Evolutionary conservation across 23 tunicate species (phyloP).

Genomic region (Botrylloides violaceus): DNA sequence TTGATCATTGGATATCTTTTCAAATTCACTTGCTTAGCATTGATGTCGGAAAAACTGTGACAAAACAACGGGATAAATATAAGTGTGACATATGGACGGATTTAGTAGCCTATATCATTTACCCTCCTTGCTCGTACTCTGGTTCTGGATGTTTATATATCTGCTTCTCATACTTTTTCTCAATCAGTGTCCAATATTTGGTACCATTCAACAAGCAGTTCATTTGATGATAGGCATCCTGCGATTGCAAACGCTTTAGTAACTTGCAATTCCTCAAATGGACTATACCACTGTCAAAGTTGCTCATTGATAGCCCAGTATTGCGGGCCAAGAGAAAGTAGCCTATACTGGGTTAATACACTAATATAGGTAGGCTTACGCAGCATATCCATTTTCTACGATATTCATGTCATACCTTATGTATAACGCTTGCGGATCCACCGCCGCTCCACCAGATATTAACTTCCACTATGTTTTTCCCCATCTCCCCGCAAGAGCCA

Average conservation of each 20-base stretch:
- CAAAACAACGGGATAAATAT: no score
- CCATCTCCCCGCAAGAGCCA: constrained; percentile 47
- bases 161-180: constrained; percentile 17
- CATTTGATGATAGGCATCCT: constrained; percentile 28
- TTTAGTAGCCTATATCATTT: no score
- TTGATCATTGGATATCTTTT: constrained; percentile 14
- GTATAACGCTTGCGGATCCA: constrained; percentile 29
- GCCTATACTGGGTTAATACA: no score
- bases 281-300: no score
- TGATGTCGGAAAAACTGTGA: constrained; percentile 30
- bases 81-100: no score
- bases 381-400: no score
- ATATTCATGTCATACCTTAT: constrained; percentile 28
- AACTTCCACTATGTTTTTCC: constrained; percentile 26
- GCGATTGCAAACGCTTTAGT: no score
- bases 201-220: constrained; percentile 24
- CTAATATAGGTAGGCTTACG: no score
- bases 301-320: no score
- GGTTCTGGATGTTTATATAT: constrained; percentile 27
- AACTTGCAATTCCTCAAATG: no score
- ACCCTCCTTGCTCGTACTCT: constrained; percentile 13
- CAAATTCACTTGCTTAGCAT: constrained; percentile 24
- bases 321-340: no score
- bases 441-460: constrained; percentile 55
- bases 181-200: constrained; percentile 21